Evolutionary conservation across 2,113 vertebrate genomes (phyloP).

Genomic region (Clinocottus analis): DNA sequence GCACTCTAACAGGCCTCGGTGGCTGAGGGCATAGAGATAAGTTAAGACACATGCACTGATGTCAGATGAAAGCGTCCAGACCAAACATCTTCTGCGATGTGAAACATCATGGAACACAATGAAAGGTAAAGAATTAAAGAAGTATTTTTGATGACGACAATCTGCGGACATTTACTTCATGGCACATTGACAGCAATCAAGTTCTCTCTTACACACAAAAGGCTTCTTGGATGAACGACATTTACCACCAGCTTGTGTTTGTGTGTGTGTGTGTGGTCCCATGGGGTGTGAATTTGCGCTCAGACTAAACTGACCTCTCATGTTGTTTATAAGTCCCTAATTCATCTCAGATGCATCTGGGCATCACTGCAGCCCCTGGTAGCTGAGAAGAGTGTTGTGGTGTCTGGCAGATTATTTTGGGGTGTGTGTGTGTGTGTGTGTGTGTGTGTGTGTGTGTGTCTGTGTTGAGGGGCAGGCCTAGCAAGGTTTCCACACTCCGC

Average conservation of each 20-base stretch:
- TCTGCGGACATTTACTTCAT: background rate
- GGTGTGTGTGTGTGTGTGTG: constrained; percentile 15
- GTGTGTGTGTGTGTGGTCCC: constrained; percentile 60
- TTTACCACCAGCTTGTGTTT: constrained; percentile 25
- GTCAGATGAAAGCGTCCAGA: constrained; percentile 1
- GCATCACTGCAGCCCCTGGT: constrained; percentile 39
- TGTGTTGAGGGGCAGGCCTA: constrained; percentile 32
- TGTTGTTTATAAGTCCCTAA: constrained; percentile 65
- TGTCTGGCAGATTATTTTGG: constrained; percentile 22
- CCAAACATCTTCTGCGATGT: background rate
- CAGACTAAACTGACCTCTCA: constrained; percentile 57
- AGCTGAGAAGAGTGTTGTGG: constrained; percentile 27
- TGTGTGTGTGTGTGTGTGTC: constrained; percentile 13
- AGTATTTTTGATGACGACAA: background rate
- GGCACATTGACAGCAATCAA: background rate
- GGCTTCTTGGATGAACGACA: background rate
- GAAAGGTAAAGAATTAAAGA: background rate
- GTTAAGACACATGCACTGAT: background rate
- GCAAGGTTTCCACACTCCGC: constrained; percentile 48
- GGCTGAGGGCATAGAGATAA: background rate
- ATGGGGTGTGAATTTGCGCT: constrained; percentile 42
- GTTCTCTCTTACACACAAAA: background rate
- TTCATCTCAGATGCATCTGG: constrained; percentile 63
- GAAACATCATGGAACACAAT: background rate
- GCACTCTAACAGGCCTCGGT: background rate